phyloP scores from a whole-genome alignment of 2,113 vertebrate species.

The Stegastes partitus region DNA sequence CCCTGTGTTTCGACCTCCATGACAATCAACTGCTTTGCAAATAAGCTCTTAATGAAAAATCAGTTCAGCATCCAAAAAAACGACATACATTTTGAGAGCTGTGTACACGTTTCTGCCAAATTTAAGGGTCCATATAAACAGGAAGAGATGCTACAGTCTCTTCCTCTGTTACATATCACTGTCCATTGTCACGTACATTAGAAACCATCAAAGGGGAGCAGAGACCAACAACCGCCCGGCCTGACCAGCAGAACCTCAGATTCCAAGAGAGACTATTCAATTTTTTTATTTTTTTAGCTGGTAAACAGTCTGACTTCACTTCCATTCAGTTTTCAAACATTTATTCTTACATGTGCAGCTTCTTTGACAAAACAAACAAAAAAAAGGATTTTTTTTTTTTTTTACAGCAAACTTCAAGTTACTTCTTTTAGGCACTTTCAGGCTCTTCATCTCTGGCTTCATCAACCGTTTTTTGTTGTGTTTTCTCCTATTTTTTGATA shows the following conservation, averaged over 20 bases:
- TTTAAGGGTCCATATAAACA: too few species aligned
- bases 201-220: constrained; percentile 5
- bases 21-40: constrained; percentile 57
- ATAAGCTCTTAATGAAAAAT: constrained; percentile 17
- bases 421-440: constrained; percentile 70
- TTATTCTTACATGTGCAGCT: constrained; percentile 8
- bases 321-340: constrained; percentile 24
- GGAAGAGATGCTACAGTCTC: too few species aligned
- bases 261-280: background rate
- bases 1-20: background rate
- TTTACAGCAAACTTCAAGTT: constrained; percentile 21
- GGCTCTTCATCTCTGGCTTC: constrained; percentile 36
- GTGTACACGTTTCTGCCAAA: too few species aligned
- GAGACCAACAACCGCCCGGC: background rate
- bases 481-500: constrained; percentile 2
- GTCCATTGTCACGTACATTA: background rate
- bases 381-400: too few species aligned
- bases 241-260: constrained; percentile 41
- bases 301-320: background rate
- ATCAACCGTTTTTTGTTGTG: constrained; percentile 9
- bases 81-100: too few species aligned
- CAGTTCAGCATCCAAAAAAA: too few species aligned
- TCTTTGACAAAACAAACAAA: background rate
- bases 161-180: too few species aligned
- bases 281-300: background rate